Evolutionary conservation across 1,140 invertebrate species (phyloP), one percentile per base, ranked within the genome.

Genomic region (Drosophila murphyi): DNA sequence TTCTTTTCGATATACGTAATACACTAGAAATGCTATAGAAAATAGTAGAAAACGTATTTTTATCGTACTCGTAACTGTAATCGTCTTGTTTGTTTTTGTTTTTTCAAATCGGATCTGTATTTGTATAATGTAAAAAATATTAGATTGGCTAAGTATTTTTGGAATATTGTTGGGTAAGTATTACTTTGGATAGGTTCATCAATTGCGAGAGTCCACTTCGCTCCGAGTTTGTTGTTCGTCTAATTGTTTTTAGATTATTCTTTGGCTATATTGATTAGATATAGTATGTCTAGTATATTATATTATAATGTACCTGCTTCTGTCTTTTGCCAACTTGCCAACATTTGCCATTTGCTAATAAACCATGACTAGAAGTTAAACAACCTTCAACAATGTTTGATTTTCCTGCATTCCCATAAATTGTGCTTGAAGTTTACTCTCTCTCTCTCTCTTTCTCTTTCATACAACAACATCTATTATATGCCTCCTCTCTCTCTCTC

Each of bases 331-430:
- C 20, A 20, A 20, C 20, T 20, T 20, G 20, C 20, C 20, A 20
- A 20, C 20, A 2, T 20, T 20, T 20, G 20, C 20, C 20, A 20
- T 20, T 43, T 41, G 57, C 50, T 64, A 54, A 5, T n/a, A 12
- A 52, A n/a, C 52, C 69, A 50, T 56, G 52, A 35, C 71, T 20
- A 20, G 61, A 62, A 67, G 35, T 65, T 41, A 57, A 65, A 74
- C 72, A 74, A 74, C 72, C 72, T 73, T 74, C 57, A 74, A 74
- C 65, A 74, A 70, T 74, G 12, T 63, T 43, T 10, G 7, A 8
- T 47, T 47, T 68, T 68, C 71, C 71, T 73, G 71, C 64, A 68
- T 72, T 47, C 63, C 70, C 10, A 48, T 56, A 8, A 69, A 70
- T 74, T 74, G 72, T 74, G 71, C 71, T 73, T 20, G 20, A 20